Percentiles rank a stretch among this genome's conserved stretches.
These are phyloP conservation scores for Muscidifurax raptorellus DNA, from an alignment of 1,140 invertebrate species.

Conservation along the genomic window DNA sequence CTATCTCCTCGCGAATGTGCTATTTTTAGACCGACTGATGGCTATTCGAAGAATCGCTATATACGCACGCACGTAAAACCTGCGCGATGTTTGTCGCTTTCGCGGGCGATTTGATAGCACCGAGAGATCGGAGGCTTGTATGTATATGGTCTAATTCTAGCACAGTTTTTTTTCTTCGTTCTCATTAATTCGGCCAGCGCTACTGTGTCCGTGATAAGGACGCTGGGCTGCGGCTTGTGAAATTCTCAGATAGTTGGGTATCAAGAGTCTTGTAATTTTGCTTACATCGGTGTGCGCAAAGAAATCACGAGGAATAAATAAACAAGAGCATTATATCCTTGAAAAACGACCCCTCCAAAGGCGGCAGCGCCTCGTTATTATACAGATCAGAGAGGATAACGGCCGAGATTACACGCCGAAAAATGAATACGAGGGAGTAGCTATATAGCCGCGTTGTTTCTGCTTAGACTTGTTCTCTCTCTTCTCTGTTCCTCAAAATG, in stretches of 20 bases:
- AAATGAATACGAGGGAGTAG: slow-evolving; percentile 1
- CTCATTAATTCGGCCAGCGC: too few relatives aligned
- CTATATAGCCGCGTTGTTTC: not conserved
- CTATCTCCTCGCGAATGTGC: not conserved
- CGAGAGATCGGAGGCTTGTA: too few relatives aligned
- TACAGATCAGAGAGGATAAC: not conserved
- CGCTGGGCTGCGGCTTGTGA: too few relatives aligned
- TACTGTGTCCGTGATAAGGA: too few relatives aligned
- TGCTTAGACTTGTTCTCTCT: not conserved
- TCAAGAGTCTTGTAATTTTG: too few relatives aligned
- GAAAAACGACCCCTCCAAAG: slow-evolving; percentile 10
- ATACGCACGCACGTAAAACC: not conserved
- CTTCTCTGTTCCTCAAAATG: not conserved
- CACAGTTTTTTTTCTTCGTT: too few relatives aligned
- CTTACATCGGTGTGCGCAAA: too few relatives aligned
- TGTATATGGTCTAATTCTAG: too few relatives aligned
- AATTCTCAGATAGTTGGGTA: too few relatives aligned
- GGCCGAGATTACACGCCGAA: slow-evolving; percentile 13
- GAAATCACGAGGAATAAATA: not conserved
- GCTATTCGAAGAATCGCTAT: slow-evolving; percentile 37
- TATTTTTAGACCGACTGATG: slow-evolving; percentile 36
- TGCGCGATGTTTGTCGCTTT: not conserved
- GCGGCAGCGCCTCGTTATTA: not conserved
- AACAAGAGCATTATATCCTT: not conserved
- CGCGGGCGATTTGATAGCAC: too few relatives aligned